Base-by-base conservation (phyloP, 1,140 invertebrate species). In the Bombus turneri region DNA sequence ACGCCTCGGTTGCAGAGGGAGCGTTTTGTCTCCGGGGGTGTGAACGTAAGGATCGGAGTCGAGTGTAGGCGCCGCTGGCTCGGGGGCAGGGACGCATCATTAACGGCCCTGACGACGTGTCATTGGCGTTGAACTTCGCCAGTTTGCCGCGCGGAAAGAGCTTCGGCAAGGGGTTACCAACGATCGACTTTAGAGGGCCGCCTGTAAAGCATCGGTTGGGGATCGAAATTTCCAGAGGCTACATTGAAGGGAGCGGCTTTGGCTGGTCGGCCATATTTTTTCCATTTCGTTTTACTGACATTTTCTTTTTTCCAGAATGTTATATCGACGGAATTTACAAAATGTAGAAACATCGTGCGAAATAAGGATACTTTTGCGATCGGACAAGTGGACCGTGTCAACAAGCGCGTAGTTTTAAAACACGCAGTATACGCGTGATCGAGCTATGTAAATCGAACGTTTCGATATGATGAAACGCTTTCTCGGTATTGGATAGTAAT, bases 21-120 rank as follows among this genome's bases (percentile, higher is more conserved):
- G 86, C 90, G 92, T 94, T 94, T 94, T 95, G 93, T 94, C 87
- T 92, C 90, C 73, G 81, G 78, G 86, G 77, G 72, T 88, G 87
- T 76, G 81, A 86, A 91, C 78, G 87, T 92, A 92, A 90, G 91
- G 87, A 91, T 92, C 86, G 86, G 53, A 83, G 81, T 73, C 79
- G 72, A 83, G 85, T 53, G 77, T 85, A 85, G 77, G 83, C 68
- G 74, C 83, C 83, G 87, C 83, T 77, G 53, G 79, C 81, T 74
- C 68, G 83, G 83, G 72, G 68, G 82, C 53, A 82, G 87, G 47
- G 74, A 77, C 82, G 82, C 87, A 88, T 92, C 91, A 92, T 92
- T 92, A 91, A 92, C 87, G 88, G 82, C 81, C 76, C 84, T 74
- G 87, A 88, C 85, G 88, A 81, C 85, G 91, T 81, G 89, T 88